These are phyloP conservation scores for Cygnus atratus DNA, from an alignment of 2,113 vertebrate genomes.

Conservation along the genomic window DNA sequence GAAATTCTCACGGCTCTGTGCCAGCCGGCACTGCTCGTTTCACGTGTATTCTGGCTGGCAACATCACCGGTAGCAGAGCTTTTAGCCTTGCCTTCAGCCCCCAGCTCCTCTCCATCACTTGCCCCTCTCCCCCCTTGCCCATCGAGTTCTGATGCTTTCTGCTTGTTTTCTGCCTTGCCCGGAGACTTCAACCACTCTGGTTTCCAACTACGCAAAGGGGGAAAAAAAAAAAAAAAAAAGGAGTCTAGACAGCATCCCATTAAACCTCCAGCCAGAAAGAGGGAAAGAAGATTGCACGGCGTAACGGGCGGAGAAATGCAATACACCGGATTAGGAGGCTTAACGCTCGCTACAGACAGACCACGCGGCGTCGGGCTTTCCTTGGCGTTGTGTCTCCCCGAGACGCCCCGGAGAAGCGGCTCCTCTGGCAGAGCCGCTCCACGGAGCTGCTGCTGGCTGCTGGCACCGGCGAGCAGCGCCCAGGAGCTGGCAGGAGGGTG, in stretches of 20 bases:
- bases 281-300: background rate
- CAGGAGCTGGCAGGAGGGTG: background rate
- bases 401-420: background rate
- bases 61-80: fast-evolving
- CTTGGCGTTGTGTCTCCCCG: fast-evolving
- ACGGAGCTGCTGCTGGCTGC: fast-evolving
- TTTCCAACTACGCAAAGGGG: background rate
- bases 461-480: fast-evolving
- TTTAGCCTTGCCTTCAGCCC: background rate
- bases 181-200: background rate
- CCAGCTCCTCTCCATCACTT: background rate
- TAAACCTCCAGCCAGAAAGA: background rate
- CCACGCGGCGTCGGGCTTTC: fast-evolving
- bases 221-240: too few species aligned
- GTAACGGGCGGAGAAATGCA: background rate
- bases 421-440: background rate
- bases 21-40: background rate
- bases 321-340: background rate
- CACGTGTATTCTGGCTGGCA: background rate
- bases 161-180: background rate
- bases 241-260: background rate
- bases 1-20: fast-evolving
- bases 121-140: background rate
- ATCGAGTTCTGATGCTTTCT: background rate
- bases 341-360: fast-evolving